phyloP scores from a whole-genome alignment of 2,797 vertebrate genomes.

The Coracias cyanogaster region DNA sequence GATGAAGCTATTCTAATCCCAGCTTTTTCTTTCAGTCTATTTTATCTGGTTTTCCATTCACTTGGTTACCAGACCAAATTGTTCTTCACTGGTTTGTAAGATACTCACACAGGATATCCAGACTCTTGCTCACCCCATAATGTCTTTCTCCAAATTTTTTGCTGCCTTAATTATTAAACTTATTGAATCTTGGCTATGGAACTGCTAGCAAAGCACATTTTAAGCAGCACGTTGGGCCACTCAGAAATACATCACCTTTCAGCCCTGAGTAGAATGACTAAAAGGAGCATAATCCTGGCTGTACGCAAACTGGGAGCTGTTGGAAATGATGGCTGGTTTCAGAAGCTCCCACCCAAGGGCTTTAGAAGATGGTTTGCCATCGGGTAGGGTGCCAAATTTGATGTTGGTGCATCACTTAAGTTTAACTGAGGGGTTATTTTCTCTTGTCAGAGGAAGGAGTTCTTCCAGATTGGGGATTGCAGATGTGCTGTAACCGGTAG shows the following conservation, averaged over 20 bases:
- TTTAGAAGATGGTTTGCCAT: neutral
- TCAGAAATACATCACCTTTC: neutral
- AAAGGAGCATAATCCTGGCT: neutral
- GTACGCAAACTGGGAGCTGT: rapidly evolving
- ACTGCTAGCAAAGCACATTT: neutral
- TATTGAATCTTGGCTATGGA: neutral
- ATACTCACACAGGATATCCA: neutral
- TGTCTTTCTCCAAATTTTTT: neutral
- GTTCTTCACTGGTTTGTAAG: neutral
- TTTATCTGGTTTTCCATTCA: neutral
- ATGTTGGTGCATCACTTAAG: neutral
- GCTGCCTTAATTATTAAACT: neutral
- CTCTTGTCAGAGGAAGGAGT: neutral
- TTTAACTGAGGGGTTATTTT: neutral
- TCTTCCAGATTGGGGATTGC: neutral
- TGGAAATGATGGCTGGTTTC: neutral
- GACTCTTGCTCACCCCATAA: neutral
- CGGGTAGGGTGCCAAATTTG: neutral
- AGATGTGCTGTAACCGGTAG: neutral
- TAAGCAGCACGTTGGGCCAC: neutral
- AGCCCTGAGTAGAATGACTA: neutral
- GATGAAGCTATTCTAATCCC: neutral
- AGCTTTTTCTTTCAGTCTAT: neutral
- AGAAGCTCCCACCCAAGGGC: neutral
- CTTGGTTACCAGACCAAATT: neutral